Evolutionary conservation across 2,888 invertebrate genomes (phyloP).

Genomic region (Pachymerium ferrugineum): DNA sequence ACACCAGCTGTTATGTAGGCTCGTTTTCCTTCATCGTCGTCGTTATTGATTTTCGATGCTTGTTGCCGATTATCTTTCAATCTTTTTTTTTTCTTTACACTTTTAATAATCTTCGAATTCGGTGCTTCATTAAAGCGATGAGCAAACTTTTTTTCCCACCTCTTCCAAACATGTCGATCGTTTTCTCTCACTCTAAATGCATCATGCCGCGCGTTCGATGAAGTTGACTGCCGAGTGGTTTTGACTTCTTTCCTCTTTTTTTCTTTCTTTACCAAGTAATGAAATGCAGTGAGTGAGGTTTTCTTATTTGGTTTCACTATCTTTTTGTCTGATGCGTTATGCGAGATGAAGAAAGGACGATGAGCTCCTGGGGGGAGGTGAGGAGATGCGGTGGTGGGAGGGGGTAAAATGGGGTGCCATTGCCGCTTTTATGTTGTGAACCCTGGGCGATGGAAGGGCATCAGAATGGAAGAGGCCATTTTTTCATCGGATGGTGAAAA

Average conservation of each 20-base stretch:
- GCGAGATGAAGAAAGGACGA: constrained; percentile 12
- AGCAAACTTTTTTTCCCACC: background rate
- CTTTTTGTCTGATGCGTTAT: constrained; percentile 10
- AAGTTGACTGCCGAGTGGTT: constrained; percentile 2
- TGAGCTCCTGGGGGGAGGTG: background rate
- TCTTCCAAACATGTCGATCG: background rate
- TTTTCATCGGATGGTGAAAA: background rate
- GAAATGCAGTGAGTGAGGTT: constrained; percentile 17
- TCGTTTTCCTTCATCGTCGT: background rate
- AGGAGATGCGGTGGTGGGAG: background rate
- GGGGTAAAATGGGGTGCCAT: constrained; percentile 17
- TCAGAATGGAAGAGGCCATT: constrained; percentile 14
- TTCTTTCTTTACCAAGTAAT: background rate
- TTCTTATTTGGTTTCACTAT: constrained; percentile 14
- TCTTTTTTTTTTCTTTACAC: background rate
- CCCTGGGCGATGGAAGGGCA: background rate
- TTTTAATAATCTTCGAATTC: background rate
- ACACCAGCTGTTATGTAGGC: background rate
- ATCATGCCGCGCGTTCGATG: background rate
- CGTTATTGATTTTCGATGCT: constrained; percentile 1
- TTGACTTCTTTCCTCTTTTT: constrained; percentile 1
- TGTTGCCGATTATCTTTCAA: constrained; percentile 11
- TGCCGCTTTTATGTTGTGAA: constrained; percentile 18
- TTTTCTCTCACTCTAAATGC: background rate
- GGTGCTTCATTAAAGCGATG: background rate